Base-by-base conservation (phyloP, 2,888 invertebrate species). In the Rhamphomyia laevipes region DNA sequence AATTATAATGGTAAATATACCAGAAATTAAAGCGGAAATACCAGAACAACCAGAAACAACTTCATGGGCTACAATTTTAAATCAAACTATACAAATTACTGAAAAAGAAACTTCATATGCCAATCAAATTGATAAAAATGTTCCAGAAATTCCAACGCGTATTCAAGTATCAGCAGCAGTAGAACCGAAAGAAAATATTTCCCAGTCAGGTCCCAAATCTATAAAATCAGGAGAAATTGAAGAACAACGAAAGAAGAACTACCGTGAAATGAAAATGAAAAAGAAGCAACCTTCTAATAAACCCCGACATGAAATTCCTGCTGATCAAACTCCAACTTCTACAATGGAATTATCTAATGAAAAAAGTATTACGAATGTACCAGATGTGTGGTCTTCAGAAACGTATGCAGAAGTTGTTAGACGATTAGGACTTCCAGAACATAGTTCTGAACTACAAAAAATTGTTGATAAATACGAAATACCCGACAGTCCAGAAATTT, bases 361-460 rank as follows among this genome's bases (percentile, higher is more conserved):
- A 18, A 13, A 3, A 13, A 18, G 58, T 3, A 48, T 51, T 31
- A 41, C 47, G 9, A 13, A 52, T 6, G 48, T 51, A 35, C 57
- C 61, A 1, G 60, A 63, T 6, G 60, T 61, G 17, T 66, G 66
- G 67, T 58, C 51, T 30, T 59, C 63, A 4, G 68, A 68, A 57
- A 67, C 68, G 0, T 68, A 68, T 52, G 68, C 68, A 13, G 63
- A 68, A 55, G 61, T 68, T 35, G 63, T 68, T 0, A 63, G 53
- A 41, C 63, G 23, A 27, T 27, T 66, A 0, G 66, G 66, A 0
- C 58, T 59, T 27, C 46, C 41, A 4, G 55, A 59, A 13, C 18
- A 41, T 7, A 6, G 13, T 41, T 12, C 13, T 41, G 41, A 41
- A 41, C 2, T 13, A 6, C 11, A 15, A 37, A 7, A 37, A 12